Evolutionary conservation across 2,113 vertebrate genomes (phyloP), one percentile per base, ranked within the genome.

Genomic region (Lichenostomus cassidix): DNA sequence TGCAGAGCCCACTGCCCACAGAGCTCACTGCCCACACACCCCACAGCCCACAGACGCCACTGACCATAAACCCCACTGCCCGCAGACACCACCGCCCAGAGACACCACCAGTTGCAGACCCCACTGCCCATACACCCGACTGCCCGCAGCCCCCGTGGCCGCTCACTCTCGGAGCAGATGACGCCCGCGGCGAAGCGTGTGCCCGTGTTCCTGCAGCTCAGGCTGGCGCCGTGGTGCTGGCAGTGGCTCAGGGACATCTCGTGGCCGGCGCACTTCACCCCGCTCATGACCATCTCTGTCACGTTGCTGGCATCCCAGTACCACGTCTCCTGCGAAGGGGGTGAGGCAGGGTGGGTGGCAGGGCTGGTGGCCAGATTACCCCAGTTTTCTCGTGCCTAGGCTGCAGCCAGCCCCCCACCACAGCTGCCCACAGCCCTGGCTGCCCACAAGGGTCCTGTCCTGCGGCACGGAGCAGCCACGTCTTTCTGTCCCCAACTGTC

Each of bases 91-190:
- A 5, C 46, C 21, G 19, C 46, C 37, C 10, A 1, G 23, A 49
- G 31, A 5, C 20, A 31, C 52, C 22, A 8, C 1, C n/a, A n/a
- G n/a, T n/a, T n/a, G n/a, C 33, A 28, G 28, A 41, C 5, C 12
- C 35, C 37, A 18, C 1, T 8, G 8, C 27, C 15, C 7, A 1
- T 47, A 42, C 20, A 14, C 11, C 23, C 23, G 31, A 6, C 2
- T 15, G 12, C 28, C 46, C 29, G 0, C 39, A 53, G 58, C 6
- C 28, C 63, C n/a, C 10, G 0, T 1, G 6, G 14, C 37, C 3
- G 87, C 99, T 99, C 96, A 99, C 99, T 99, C 97, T 99, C 99
- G 0, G 99, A 99, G 85, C 99, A 99, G 98, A 99, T 99, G 97
- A 99, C 98, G 2, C 99, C 99, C 0, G 99, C 99, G 0, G 99